Percentiles rank a stretch among this genome's conserved stretches.
Evolutionary conservation across 2,113 vertebrate genomes (phyloP).

Genomic region (Greenwoodochromis staneri): DNA sequence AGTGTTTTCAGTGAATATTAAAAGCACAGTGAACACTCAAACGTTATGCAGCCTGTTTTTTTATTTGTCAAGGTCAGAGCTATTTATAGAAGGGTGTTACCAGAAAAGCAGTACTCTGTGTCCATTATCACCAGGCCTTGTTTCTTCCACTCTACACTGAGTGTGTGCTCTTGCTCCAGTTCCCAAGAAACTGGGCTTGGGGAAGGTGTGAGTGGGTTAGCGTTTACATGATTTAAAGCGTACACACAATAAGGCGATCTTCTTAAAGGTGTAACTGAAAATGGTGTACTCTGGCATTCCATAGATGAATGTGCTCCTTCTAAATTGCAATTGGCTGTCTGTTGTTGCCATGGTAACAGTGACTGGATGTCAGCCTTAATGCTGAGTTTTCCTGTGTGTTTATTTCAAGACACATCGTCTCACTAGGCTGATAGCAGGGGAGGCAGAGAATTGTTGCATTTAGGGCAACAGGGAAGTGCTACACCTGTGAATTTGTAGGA

Average conservation of each 20-base stretch:
- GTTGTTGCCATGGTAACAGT: conserved; percentile 58
- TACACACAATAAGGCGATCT: background rate
- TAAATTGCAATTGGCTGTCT: background rate
- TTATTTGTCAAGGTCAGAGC: conserved; percentile 21
- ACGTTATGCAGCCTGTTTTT: background rate
- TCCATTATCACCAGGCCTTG: background rate
- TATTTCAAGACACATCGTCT: conserved; percentile 4
- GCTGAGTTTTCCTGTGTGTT: background rate
- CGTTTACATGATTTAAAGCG: background rate
- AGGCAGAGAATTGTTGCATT: background rate
- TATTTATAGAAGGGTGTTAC: conserved; percentile 18
- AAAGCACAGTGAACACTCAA: background rate
- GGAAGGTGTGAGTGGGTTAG: background rate
- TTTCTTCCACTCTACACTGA: background rate
- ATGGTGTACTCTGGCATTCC: conserved; percentile 21
- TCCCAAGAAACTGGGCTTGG: background rate
- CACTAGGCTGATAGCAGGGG: background rate
- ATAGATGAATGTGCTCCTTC: conserved; percentile 5
- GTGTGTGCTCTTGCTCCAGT: background rate
- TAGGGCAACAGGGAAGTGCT: background rate
- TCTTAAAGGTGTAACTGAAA: conserved; percentile 21
- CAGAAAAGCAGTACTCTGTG: background rate
- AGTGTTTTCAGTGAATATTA: conserved; percentile 1
- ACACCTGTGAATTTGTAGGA: background rate
- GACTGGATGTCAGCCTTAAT: conserved; percentile 28